phyloP scores from a whole-genome alignment of 2,113 vertebrate species.

The Pogona vitticeps region DNA sequence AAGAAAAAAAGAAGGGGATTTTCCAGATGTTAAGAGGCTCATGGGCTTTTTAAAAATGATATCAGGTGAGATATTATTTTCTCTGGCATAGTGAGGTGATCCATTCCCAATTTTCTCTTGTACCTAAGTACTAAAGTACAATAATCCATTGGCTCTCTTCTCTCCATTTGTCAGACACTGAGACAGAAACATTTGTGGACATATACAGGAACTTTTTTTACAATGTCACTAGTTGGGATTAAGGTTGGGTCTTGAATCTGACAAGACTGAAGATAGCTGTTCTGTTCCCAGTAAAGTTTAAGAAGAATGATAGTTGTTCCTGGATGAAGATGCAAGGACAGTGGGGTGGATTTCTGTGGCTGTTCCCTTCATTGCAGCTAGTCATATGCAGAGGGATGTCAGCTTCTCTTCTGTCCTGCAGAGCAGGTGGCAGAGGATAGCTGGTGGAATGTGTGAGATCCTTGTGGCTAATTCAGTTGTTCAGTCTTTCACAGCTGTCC shows the following conservation, averaged over 20 bases:
- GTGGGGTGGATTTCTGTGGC: neutral
- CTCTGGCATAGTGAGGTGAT: neutral
- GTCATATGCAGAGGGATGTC: neutral
- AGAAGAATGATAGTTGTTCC: neutral
- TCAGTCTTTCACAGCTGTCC: neutral
- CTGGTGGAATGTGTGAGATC: no score
- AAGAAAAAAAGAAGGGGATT: no score
- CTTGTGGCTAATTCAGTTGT: neutral
- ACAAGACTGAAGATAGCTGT: neutral
- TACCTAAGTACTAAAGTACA: neutral
- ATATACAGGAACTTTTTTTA: neutral
- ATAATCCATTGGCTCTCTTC: neutral
- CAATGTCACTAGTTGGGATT: no score
- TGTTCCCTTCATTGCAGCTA: neutral
- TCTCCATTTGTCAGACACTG: neutral
- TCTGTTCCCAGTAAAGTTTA: neutral
- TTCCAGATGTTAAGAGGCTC: neutral
- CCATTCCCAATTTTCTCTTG: neutral
- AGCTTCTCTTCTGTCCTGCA: no score
- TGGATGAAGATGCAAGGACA: neutral
- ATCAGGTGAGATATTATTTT: neutral
- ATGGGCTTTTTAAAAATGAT: neutral
- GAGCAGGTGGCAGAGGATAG: no score
- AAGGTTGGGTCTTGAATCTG: neutral
- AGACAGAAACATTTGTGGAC: neutral